A percentile compares a stretch with the other conserved stretches of the same genome.
Evolutionary conservation across 2,888 invertebrate species (phyloP).

Genomic region (Calameuta filiformis): DNA sequence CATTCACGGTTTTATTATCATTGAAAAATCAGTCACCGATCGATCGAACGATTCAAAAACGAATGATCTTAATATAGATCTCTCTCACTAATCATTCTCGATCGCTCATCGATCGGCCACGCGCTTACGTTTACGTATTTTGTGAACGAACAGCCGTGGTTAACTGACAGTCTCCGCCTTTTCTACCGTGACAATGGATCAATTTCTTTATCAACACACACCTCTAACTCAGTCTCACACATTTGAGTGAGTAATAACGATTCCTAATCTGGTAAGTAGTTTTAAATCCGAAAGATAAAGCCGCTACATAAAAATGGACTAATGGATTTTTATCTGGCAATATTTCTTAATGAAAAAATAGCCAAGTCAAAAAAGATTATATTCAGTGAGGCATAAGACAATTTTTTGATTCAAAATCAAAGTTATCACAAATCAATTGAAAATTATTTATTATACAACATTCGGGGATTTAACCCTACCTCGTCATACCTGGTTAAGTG

Average conservation of each 20-base stretch:
- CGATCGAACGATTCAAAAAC: background rate
- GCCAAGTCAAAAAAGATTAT: background rate
- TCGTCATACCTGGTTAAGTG: no score
- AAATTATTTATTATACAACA: background rate
- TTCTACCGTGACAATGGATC: conserved; percentile 9
- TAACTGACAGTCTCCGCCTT: background rate
- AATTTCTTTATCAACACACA: conserved; percentile 11
- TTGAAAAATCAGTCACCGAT: background rate
- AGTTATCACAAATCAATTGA: background rate
- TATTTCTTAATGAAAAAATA: background rate
- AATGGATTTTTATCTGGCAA: conserved; percentile 4
- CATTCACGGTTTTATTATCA: background rate
- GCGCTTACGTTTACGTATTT: background rate
- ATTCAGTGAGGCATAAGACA: background rate
- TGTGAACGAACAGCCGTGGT: conserved; percentile 1
- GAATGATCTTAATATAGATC: background rate
- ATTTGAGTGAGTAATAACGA: conserved; percentile 12
- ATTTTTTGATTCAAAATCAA: background rate
- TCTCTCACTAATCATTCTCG: background rate
- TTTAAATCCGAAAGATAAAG: conserved; percentile 29
- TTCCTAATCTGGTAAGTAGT: conserved; percentile 25
- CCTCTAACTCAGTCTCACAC: conserved; percentile 7
- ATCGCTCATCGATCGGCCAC: background rate
- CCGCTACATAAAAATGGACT: conserved; percentile 14
- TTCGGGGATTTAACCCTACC: no score